Percentiles rank a stretch among this genome's conserved stretches.
phyloP scores from a whole-genome alignment of 2,113 vertebrate species.

The Dolichotis patagonum region DNA sequence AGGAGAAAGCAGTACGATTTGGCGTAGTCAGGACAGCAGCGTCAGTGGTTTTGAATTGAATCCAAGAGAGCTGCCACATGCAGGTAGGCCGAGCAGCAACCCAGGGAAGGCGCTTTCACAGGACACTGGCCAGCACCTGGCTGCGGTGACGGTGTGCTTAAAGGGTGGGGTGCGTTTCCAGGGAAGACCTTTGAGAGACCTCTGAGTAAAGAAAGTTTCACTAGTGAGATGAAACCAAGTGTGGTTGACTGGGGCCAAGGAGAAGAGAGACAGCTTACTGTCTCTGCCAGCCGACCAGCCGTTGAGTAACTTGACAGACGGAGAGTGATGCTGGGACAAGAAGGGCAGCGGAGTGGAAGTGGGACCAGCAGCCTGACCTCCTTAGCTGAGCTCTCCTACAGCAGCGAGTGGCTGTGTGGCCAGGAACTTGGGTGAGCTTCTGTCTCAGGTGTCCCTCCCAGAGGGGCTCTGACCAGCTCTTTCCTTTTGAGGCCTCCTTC shows the following conservation, averaged over 20 bases:
- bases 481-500: background rate
- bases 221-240: background rate
- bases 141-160: background rate
- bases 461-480: background rate
- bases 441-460: background rate
- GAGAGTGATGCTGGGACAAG: background rate
- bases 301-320: background rate
- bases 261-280: background rate
- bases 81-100: background rate
- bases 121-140: background rate
- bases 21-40: background rate
- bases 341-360: background rate
- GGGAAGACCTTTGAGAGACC: slow-evolving; percentile 49
- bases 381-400: background rate
- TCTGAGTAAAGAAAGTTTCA: background rate
- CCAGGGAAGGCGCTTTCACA: background rate
- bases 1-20: background rate
- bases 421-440: background rate
- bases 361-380: background rate
- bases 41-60: background rate
- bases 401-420: background rate
- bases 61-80: background rate
- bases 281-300: background rate
- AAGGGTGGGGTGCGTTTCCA: background rate
- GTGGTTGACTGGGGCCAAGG: background rate